Conservation (phyloP, 2,888 invertebrate species). For the Arrhopalites spinosus region DNA sequence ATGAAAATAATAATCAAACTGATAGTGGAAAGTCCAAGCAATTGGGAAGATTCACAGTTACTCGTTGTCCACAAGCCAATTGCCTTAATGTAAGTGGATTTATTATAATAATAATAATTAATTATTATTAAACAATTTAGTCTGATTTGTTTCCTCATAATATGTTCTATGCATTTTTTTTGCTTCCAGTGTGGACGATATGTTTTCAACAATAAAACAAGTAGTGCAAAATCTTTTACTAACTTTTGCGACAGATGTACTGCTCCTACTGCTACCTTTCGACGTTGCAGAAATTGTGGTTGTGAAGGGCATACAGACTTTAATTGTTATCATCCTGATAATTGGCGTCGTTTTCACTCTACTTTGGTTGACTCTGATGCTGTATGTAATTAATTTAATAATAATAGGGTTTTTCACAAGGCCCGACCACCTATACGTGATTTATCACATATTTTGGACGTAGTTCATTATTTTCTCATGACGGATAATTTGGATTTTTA, state of each 20-base stretch:
- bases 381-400: background rate
- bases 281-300: background rate
- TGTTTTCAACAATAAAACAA: too few relatives aligned
- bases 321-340: conserved; percentile 20
- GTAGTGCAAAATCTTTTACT: background rate
- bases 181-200: background rate
- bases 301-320: background rate
- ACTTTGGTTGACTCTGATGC: background rate
- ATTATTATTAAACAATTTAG: background rate
- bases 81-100: conserved; percentile 18
- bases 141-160: too few relatives aligned
- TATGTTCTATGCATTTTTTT: background rate
- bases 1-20: background rate
- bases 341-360: conserved; percentile 17
- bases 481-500: too few relatives aligned
- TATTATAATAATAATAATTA: background rate
- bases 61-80: background rate
- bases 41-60: background rate
- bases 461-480: too few relatives aligned
- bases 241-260: background rate
- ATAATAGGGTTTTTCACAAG: background rate
- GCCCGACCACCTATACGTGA: too few relatives aligned
- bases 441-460: too few relatives aligned
- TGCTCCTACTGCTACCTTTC: background rate
- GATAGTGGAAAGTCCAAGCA: background rate